These are phyloP conservation scores for Drosophila mojavensis DNA, from an alignment of 1,140 invertebrate genomes.

Conservation along the genomic window DNA sequence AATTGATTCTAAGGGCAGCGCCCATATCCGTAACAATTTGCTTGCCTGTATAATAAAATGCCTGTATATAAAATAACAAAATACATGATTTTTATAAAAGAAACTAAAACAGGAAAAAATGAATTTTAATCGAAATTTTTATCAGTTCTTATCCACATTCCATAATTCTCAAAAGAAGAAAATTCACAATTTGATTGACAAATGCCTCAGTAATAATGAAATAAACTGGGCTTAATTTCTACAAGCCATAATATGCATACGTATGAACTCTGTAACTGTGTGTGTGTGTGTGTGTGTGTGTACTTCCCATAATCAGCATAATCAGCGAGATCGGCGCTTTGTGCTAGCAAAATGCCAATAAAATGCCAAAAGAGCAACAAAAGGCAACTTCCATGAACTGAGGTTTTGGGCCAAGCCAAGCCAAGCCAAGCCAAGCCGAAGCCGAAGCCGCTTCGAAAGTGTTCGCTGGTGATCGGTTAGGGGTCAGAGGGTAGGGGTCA, in stretches of 20 bases:
- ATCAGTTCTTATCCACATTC: no score
- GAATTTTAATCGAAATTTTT: no score
- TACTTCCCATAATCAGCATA: slow-evolving; percentile 78
- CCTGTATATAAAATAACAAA: no score
- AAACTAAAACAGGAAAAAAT: no score
- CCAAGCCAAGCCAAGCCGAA: slow-evolving; percentile 13
- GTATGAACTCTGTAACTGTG: not conserved
- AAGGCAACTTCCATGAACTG: slow-evolving; percentile 51
- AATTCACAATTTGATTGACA: no score
- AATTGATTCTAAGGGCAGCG: no score
- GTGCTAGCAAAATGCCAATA: slow-evolving; percentile 65
- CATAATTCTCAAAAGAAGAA: no score
- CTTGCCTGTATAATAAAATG: no score
- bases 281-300: slow-evolving; percentile 23
- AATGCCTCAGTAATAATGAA: no score
- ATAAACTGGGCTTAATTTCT: not conserved
- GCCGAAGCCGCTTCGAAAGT: slow-evolving; percentile 39
- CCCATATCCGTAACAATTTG: no score
- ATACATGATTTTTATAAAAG: no score
- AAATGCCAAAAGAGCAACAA: slow-evolving; percentile 61
- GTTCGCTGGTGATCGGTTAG: slow-evolving; percentile 38
- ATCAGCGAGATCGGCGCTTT: slow-evolving; percentile 81
- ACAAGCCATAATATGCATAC: not conserved
- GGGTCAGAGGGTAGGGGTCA: slow-evolving; percentile 6
- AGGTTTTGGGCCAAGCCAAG: slow-evolving; percentile 23